Conservation (phyloP, 30 jellyfish, hydroid and myxozoan genomes). For the Aurelia aurita complex sp. Pacific region DNA sequence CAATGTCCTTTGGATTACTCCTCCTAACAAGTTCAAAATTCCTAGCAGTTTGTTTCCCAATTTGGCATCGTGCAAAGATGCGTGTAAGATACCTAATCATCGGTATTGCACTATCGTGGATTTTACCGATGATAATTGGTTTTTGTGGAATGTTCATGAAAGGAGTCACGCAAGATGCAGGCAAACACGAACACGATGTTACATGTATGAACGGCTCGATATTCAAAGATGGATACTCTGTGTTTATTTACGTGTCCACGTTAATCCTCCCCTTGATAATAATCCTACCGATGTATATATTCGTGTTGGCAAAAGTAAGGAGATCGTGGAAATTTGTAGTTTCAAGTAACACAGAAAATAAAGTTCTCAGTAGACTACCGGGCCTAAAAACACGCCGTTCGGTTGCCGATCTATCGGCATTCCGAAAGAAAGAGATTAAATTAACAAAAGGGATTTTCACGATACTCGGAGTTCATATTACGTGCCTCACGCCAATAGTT, state of each 20-base stretch:
- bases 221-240: background rate
- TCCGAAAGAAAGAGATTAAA: constrained; percentile 32
- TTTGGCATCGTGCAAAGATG: constrained; percentile 10
- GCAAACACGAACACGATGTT: constrained; percentile 18
- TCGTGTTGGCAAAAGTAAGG: constrained; percentile 20
- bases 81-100: background rate
- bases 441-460: constrained; percentile 40
- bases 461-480: constrained; percentile 20
- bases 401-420: constrained; percentile 6
- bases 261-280: constrained; percentile 18
- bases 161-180: constrained; percentile 4
- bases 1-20: constrained; percentile 31
- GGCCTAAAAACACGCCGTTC: constrained; percentile 11
- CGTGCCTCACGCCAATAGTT: constrained; percentile 53
- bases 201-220: constrained; percentile 42
- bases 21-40: constrained; percentile 39
- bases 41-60: constrained; percentile 50
- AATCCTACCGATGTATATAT: constrained; percentile 36
- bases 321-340: constrained; percentile 43
- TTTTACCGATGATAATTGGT: constrained; percentile 26
- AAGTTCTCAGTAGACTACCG: background rate
- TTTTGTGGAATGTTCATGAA: constrained; percentile 3
- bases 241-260: constrained; percentile 5
- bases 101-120: constrained; percentile 28
- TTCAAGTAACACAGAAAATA: background rate